These are phyloP conservation scores for Zosterops borbonicus DNA, from an alignment of 2,113 vertebrate species.

Conservation along the genomic window DNA sequence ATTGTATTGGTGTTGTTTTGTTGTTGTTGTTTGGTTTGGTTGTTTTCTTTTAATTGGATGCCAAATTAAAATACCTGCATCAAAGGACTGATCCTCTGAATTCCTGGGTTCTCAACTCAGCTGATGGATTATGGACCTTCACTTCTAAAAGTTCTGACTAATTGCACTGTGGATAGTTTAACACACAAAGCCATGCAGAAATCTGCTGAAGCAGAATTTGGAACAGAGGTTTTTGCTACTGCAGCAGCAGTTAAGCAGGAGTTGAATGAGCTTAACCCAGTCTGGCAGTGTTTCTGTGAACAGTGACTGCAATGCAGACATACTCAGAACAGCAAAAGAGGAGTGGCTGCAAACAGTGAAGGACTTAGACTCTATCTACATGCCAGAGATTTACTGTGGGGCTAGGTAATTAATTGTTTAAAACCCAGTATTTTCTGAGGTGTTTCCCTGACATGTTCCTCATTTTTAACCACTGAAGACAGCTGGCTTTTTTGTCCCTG, in stretches of 20 bases:
- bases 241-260: slow-evolving; percentile 30
- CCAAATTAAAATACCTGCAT: not conserved
- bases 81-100: not conserved
- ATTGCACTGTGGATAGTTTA: not conserved
- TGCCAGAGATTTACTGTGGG: not conserved
- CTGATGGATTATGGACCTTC: not conserved
- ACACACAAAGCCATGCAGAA: not conserved
- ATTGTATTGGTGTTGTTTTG: not conserved
- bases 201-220: slow-evolving; percentile 15
- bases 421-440: not conserved
- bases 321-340: not conserved
- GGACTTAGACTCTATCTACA: not conserved
- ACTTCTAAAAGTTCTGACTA: not conserved
- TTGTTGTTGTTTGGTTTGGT: not conserved
- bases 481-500: not conserved
- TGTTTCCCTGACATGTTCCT: not conserved
- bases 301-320: slow-evolving; percentile 50
- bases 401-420: not conserved
- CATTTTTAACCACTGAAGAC: not conserved
- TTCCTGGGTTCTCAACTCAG: not conserved
- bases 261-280: not conserved
- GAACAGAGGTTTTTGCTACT: slow-evolving; percentile 1
- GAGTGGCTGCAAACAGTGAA: not conserved
- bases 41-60: not conserved
- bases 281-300: not conserved